Base-by-base conservation (phyloP, 1,140 invertebrate species). In the Temnothorax nylanderi region DNA sequence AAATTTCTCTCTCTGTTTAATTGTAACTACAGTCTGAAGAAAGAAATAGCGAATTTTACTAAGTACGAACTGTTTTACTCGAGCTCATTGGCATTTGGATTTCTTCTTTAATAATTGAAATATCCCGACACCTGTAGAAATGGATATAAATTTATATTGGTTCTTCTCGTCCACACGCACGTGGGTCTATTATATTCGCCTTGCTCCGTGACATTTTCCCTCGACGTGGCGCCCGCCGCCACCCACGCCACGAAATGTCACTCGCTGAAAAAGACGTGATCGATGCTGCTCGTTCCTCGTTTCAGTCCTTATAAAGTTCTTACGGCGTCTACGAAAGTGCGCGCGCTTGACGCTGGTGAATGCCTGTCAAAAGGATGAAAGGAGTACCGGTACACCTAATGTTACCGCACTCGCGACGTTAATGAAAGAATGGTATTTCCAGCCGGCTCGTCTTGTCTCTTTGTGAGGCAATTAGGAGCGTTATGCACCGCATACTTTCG, bases 181-280 rank as follows among this genome's bases (percentile, higher is more conserved):
- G 21, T 18, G 13, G 6, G 34, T 75, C n/a, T 32, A 69, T 41
- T 37, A 37, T 78, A 65, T 51, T 49, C 76, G 21, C 32, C 51
- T 87, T 32, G 49, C 72, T 56, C 88, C 85, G 72, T 92, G 91
- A 92, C 90, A 93, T 93, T 93, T 93, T 78, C 86, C 86, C 88
- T 90, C 91, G 91, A 88, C 91, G 92, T 89, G 90, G 89, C 88
- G 88, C 90, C 88, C 88, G 86, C 88, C 87, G 84, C 89, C 92
- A 92, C 89, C 92, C 91, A 93, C 92, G 90, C 85, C 65, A 93
- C 88, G 91, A 93, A 93, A 93, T 93, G 90, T 92, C 91, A 92
- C 67, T 92, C 85, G 76, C 47, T 87, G 88, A 86, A 80, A 80
- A 91, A 91, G 86, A 91, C 87, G 89, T 93, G 92, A 93, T 93